Evolutionary conservation across 2,797 vertebrate genomes (phyloP).

Genomic region (Sphaeramia orbicularis): DNA sequence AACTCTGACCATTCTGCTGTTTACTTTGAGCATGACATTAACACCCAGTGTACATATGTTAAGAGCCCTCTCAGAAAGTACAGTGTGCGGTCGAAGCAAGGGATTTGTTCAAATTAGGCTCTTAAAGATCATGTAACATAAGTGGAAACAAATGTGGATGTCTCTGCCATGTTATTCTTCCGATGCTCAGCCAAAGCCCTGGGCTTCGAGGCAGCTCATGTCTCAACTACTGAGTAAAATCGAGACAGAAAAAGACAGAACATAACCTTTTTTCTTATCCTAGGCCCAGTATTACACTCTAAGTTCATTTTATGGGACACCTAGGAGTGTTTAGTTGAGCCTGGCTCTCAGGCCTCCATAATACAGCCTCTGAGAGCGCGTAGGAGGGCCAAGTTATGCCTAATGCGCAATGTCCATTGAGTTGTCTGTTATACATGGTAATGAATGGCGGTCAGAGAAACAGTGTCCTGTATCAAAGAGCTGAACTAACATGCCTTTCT

Average conservation of each 20-base stretch:
- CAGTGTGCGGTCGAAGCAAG: constrained; percentile 77
- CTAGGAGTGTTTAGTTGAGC: constrained; percentile 63
- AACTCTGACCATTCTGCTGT: constrained; percentile 63
- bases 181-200: constrained; percentile 52
- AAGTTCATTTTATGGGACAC: constrained; percentile 62
- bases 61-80: constrained; percentile 77
- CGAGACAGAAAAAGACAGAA: constrained; percentile 25
- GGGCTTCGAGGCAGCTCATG: constrained; percentile 42
- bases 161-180: constrained; percentile 70
- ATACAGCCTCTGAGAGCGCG: constrained; percentile 74
- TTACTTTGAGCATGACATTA: constrained; percentile 80
- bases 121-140: constrained; percentile 86
- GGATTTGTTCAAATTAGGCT: constrained; percentile 88
- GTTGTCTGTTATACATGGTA: constrained; percentile 91
- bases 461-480: constrained; percentile 88
- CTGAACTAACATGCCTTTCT: constrained; percentile 93
- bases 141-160: constrained; percentile 87
- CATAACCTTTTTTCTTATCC: constrained; percentile 14
- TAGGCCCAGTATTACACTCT: constrained; percentile 11
- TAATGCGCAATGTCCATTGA: constrained; percentile 91
- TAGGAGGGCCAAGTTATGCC: constrained; percentile 93
- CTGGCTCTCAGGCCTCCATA: constrained; percentile 53
- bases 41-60: constrained; percentile 74
- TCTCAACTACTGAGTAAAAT: constrained; percentile 39
- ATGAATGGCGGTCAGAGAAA: constrained; percentile 94